These are phyloP conservation scores for Bicyclus anynana DNA, from an alignment of 1,140 invertebrate species.

Conservation along the genomic window DNA sequence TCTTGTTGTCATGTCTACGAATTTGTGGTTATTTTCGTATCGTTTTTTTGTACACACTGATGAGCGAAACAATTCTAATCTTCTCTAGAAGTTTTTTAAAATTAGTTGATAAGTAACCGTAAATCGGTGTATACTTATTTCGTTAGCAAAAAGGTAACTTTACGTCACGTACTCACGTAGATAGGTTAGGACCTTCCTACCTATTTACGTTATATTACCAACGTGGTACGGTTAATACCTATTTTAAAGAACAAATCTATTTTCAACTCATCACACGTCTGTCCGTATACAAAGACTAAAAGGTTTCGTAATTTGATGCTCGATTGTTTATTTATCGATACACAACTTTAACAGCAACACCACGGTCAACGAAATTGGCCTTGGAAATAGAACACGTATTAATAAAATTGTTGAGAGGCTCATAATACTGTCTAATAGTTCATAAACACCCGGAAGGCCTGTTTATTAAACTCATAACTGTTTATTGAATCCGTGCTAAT, in stretches of 20 bases:
- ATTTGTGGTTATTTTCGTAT: too few species aligned
- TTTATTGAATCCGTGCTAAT: neutral
- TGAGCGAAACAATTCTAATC: too few species aligned
- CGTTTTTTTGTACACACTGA: too few species aligned
- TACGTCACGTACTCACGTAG: too few species aligned
- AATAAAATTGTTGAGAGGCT: neutral
- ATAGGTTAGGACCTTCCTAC: too few species aligned
- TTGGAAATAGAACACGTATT: neutral
- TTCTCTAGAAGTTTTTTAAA: too few species aligned
- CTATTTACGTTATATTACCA: too few species aligned
- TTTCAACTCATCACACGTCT: neutral
- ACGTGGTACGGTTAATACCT: neutral
- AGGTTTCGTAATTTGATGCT: neutral
- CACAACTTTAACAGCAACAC: neutral
- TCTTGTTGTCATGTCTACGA: too few species aligned
- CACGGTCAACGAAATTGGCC: neutral
- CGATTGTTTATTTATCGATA: slow-evolving; percentile 3
- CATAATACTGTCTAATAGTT: neutral
- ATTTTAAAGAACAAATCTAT: neutral
- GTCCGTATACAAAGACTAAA: slow-evolving; percentile 3
- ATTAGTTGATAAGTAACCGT: too few species aligned
- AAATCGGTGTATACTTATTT: too few species aligned
- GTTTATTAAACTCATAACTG: neutral
- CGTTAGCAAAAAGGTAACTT: too few species aligned
- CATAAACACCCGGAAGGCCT: neutral